Conservation (phyloP, 1,140 invertebrate species). For the Lucilia sericata region DNA sequence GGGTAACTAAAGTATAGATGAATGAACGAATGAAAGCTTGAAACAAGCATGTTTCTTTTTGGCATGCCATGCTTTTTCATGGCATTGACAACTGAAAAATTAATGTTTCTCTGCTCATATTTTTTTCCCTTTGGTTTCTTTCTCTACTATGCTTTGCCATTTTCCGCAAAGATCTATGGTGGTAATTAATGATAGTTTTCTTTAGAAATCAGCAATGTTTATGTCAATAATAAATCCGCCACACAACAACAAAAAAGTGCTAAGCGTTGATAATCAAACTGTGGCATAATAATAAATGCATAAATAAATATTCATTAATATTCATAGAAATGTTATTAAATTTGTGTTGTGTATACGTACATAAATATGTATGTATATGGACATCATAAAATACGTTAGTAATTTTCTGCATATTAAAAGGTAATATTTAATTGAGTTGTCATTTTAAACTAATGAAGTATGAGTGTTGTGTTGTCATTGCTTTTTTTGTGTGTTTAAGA, state of each 20-base stretch:
- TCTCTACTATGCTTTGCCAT: neutral
- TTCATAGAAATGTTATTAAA: conserved; percentile 10
- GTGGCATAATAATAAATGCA: conserved; percentile 16
- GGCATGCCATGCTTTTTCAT: neutral
- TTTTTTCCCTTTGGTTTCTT: neutral
- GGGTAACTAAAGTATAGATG: neutral
- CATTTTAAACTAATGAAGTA: too few relatives aligned
- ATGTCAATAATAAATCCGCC: conserved; percentile 35
- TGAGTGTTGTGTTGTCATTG: too few relatives aligned
- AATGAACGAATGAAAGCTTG: neutral
- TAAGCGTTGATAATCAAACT: conserved; percentile 35
- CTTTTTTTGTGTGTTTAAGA: too few relatives aligned
- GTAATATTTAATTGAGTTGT: too few relatives aligned
- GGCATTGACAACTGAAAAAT: conserved; percentile 29
- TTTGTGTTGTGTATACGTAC: neutral
- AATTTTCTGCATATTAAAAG: too few relatives aligned
- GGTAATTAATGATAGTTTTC: conserved; percentile 36
- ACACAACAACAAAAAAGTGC: neutral
- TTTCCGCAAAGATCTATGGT: conserved; percentile 1
- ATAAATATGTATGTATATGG: too few relatives aligned
- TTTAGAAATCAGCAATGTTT: conserved; percentile 28
- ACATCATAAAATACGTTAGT: too few relatives aligned
- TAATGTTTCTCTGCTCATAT: too few relatives aligned
- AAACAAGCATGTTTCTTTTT: conserved; percentile 22
- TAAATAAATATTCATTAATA: neutral